A percentile compares a stretch with the other conserved stretches of the same genome.
phyloP scores from a whole-genome alignment of 2,888 invertebrate species.

The Palloptera scutellata region DNA sequence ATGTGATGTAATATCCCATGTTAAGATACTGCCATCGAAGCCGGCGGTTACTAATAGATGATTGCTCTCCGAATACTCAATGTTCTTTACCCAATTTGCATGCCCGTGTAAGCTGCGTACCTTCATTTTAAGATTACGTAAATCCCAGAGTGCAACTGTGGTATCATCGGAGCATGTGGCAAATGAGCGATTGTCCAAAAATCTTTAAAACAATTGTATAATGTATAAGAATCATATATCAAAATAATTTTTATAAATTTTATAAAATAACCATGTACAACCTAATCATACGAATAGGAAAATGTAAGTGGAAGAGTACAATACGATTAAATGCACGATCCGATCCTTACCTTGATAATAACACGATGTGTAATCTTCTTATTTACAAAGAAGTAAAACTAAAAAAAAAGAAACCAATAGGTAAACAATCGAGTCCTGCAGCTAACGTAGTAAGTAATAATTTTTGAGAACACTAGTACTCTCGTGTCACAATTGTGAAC shows the following conservation, averaged over 20 bases:
- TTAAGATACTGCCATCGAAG: slow-evolving; percentile 91
- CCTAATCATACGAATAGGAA: too few relatives aligned
- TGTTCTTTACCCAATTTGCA: slow-evolving; percentile 96
- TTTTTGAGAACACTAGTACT: too few relatives aligned
- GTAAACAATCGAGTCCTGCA: too few relatives aligned
- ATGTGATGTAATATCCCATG: slow-evolving; percentile 92
- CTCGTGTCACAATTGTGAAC: too few relatives aligned
- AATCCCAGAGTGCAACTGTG: slow-evolving; percentile 92
- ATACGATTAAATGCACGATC: too few relatives aligned
- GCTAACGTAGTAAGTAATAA: too few relatives aligned
- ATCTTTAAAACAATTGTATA: slow-evolving; percentile 67
- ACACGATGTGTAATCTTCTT: too few relatives aligned
- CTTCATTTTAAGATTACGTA: slow-evolving; percentile 81
- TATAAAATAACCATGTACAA: background rate
- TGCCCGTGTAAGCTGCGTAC: slow-evolving; percentile 84
- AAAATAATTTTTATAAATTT: background rate
- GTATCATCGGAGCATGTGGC: slow-evolving; percentile 95
- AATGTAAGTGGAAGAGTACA: too few relatives aligned
- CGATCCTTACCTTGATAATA: too few relatives aligned
- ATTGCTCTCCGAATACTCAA: slow-evolving; percentile 87
- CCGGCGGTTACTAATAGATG: slow-evolving; percentile 89
- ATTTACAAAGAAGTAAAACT: too few relatives aligned
- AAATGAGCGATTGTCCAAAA: slow-evolving; percentile 85
- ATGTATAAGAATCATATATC: background rate
- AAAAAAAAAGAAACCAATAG: too few relatives aligned